A percentile compares a stretch with the other conserved stretches of the same genome.
These are phyloP conservation scores for Drosophila willistoni DNA, from an alignment of 1,140 invertebrate genomes.

Conservation along the genomic window DNA sequence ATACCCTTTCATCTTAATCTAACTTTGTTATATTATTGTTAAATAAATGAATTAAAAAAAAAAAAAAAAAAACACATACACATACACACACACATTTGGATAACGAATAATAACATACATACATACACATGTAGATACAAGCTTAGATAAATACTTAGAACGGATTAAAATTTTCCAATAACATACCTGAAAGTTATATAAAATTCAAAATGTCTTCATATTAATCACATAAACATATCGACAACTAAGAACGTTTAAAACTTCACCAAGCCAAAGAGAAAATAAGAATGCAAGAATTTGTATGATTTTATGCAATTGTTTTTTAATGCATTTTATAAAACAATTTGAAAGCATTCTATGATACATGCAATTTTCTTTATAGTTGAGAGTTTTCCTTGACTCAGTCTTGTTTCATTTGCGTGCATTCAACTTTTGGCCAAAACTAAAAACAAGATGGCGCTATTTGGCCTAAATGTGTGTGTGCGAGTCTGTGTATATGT, in stretches of 20 bases:
- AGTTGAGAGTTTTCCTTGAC: neutral
- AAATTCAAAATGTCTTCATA: no score
- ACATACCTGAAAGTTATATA: no score
- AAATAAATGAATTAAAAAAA: no score
- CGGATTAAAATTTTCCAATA: no score
- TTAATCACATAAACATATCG: neutral
- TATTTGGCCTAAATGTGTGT: conserved; percentile 17
- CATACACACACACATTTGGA: no score
- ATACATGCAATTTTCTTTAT: conserved; percentile 1
- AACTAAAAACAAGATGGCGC: conserved; percentile 72
- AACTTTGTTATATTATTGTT: no score
- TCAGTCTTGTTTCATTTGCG: conserved; percentile 42
- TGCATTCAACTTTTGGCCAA: conserved; percentile 62
- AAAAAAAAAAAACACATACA: no score
- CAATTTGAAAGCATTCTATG: neutral
- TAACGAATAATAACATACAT: no score
- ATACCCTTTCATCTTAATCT: no score
- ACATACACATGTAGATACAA: no score
- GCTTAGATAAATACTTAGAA: no score
- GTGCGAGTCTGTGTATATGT: conserved; percentile 22
- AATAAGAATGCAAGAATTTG: neutral
- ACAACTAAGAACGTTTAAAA: neutral
- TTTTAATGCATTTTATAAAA: neutral
- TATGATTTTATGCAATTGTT: neutral
- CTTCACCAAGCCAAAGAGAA: neutral